Evolutionary conservation across 2,888 invertebrate species (phyloP), one percentile per base, ranked within the genome.

Genomic region (Leptopilina drosophilae): DNA sequence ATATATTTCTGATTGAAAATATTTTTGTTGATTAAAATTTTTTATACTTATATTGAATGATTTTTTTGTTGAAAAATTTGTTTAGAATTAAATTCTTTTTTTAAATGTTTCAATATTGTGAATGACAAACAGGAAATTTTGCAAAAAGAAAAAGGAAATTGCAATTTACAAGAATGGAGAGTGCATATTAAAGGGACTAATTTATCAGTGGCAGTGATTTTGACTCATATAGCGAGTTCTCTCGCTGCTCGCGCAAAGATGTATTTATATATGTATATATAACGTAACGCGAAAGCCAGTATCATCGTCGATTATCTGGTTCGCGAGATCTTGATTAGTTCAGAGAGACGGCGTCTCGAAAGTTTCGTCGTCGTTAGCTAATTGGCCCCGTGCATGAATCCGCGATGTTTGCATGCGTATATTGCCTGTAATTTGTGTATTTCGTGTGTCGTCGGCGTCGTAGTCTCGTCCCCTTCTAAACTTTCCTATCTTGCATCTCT

Each of bases 341-440:
- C 84, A 81, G 83, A 82, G 69, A 69, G 86, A 85, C 84, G 86
- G 82, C 83, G 88, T 87, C 88, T 87, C 85, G 82, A 87, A 88
- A 88, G 86, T 88, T 88, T 88, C 87, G 87, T 88, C 49, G 49
- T 42, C 88, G 88, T 88, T 87, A 88, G 88, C 88, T 88, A 88
- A 88, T 88, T 88, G 88, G 85, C 84, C 81, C 82, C 84, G 85
- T 77, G 80, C 85, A 84, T 84, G 84, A 86, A 85, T 88, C 87
- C 86, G 84, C 84, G 85, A 84, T 84, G 87, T 87, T 87, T 86
- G 86, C 86, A 81, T 82, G 84, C 81, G 84, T 85, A 84, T 81
- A 82, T 78, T 82, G 84, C 83, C 84, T 82, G 83, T 85, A 85
- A 84, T 85, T 84, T 83, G 83, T 82, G 83, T 84, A 85, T 81